Evolutionary conservation across 2,888 invertebrate species (phyloP), one percentile per base, ranked within the genome.

Genomic region (Ormyrus rosae): DNA sequence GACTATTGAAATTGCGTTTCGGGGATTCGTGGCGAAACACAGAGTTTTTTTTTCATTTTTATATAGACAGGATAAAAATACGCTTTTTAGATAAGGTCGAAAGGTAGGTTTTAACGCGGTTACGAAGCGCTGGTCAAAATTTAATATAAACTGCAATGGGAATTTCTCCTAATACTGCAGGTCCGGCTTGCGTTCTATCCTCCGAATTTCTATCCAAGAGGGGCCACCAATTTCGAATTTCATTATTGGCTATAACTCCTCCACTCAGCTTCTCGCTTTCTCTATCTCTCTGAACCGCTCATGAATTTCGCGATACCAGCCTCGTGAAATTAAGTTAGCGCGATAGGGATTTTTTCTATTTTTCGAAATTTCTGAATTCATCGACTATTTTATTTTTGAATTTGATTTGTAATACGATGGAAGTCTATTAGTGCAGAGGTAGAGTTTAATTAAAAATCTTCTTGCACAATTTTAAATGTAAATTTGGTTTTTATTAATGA

Each of bases 201-300:
- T 5, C 13, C 19, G 67, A 63, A 63, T 78, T 79, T 55, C 69
- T 48, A 67, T 51, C 58, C 50, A 58, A 60, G 46, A 56, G 45
- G 48, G 64, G 58, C 64, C 70, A 70, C 69, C 64, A 56, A 77
- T 70, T 58, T 56, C 77, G 58, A 74, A 79, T 68, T 79, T 79
- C 79, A 79, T 79, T 79, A 79, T 74, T 79, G 74, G 51, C 64
- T 68, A 56, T 79, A 79, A 79, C 63, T 53, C 51, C 56, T n/a
- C 56, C 60, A 56, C 48, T 56, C 76, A 61, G 11, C 50, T 19
- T 50, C 11, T 58, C 53, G 4, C 74, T 69, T 34, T 34, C 50
- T 56, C 63, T 13, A 13, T 55, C 55, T 50, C n/a, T 50, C 19
- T 3, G 34, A 34, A 34, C 34, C 34, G 13, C 50, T 46, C 46